Percentiles rank a stretch among this genome's conserved stretches.
Conservation (phyloP, 2,888 invertebrate genomes). For the Amiota communis region DNA sequence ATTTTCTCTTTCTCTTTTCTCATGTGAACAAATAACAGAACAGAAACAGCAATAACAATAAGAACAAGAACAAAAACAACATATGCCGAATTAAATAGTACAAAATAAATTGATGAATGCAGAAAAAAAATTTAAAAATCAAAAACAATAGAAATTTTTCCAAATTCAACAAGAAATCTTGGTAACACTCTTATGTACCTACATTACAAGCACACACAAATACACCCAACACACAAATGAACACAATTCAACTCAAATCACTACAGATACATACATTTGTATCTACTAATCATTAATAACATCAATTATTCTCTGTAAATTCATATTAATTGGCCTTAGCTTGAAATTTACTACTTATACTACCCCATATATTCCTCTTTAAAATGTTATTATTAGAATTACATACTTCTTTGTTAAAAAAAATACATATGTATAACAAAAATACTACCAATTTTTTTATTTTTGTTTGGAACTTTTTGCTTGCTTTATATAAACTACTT, state of each 20-base stretch:
- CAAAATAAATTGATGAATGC: neutral
- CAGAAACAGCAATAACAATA: slow-evolving; percentile 38
- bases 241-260: slow-evolving; percentile 10
- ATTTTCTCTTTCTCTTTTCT: slow-evolving; percentile 42
- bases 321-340: slow-evolving; percentile 21
- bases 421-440: no score
- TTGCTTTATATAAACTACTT: slow-evolving; percentile 13
- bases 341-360: slow-evolving; percentile 5
- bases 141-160: no score
- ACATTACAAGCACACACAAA: neutral
- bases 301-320: slow-evolving; percentile 18
- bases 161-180: no score
- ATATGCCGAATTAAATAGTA: neutral
- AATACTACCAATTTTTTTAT: neutral
- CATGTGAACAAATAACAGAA: no score
- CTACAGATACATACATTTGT: no score
- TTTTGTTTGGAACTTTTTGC: slow-evolving; percentile 9
- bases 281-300: neutral
- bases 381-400: neutral
- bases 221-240: neutral
- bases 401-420: no score
- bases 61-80: neutral
- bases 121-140: no score
- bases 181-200: no score
- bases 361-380: neutral